These are phyloP conservation scores for Rhinichthys osculus DNA, from an alignment of 2,797 vertebrate species.

Conservation along the genomic window DNA sequence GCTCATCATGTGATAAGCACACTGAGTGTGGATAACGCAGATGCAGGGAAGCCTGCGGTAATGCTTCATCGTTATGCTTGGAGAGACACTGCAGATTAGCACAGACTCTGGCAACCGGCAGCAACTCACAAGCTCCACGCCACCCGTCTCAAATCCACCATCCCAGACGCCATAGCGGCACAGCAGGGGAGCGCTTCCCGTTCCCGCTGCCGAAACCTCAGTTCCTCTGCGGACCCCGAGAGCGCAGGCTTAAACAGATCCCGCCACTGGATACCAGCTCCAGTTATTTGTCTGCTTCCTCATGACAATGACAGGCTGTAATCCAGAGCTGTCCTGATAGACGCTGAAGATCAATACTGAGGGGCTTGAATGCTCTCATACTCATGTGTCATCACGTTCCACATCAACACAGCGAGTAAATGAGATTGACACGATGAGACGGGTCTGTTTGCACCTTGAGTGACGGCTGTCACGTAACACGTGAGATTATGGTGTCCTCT, in stretches of 20 bases:
- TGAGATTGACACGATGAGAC: constrained; percentile 55
- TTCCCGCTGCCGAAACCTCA: constrained; percentile 53
- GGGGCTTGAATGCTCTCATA: constrained; percentile 66
- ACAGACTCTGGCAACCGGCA: constrained; percentile 74
- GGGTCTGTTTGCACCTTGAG: constrained; percentile 46
- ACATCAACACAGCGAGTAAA: constrained; percentile 69
- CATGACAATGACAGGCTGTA: constrained; percentile 67
- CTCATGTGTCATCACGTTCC: constrained; percentile 71
- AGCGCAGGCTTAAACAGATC: constrained; percentile 70
- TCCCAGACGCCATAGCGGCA: constrained; percentile 67
- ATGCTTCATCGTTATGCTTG: constrained; percentile 92
- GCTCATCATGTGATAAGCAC: constrained; percentile 73
- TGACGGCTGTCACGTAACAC: constrained; percentile 61
- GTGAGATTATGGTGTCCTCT: constrained; percentile 26
- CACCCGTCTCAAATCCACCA: constrained; percentile 72
- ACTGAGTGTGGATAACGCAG: constrained; percentile 82
- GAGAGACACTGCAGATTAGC: constrained; percentile 90
- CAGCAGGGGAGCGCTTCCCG: constrained; percentile 69
- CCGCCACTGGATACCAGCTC: constrained; percentile 70
- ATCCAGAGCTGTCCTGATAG: constrained; percentile 54
- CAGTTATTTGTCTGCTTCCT: constrained; percentile 72
- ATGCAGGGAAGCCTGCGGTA: constrained; percentile 78
- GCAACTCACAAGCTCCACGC: constrained; percentile 64
- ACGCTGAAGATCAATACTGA: constrained; percentile 71
- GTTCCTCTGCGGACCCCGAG: constrained; percentile 39